Evolutionary conservation across 2,113 vertebrate species (phyloP).

Genomic region (Conger conger): DNA sequence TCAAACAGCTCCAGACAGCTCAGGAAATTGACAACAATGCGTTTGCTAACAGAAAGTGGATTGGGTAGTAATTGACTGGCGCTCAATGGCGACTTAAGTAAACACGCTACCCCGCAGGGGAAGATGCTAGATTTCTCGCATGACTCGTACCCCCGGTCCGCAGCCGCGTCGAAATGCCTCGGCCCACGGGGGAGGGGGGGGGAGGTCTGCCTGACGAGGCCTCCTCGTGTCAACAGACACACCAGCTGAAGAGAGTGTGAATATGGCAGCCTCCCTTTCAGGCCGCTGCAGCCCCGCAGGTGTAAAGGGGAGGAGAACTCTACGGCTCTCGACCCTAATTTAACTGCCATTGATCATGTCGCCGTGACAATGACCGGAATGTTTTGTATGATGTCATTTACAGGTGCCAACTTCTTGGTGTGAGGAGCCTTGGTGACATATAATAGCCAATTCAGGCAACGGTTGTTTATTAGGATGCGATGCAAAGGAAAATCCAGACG

Average conservation of each 20-base stretch:
- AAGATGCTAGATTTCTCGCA: slow-evolving; percentile 54
- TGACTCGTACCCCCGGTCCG: slow-evolving; percentile 60
- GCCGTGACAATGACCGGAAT: neutral
- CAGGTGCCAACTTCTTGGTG: neutral
- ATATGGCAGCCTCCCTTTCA: neutral
- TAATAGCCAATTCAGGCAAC: neutral
- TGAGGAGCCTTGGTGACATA: neutral
- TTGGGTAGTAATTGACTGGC: slow-evolving; percentile 58
- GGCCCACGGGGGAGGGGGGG: neutral
- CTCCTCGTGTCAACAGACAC: neutral
- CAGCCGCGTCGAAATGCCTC: slow-evolving; percentile 45
- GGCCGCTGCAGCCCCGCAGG: neutral
- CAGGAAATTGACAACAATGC: slow-evolving; percentile 42
- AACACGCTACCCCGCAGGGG: slow-evolving; percentile 46
- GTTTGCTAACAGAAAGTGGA: slow-evolving; percentile 62
- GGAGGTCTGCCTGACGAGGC: slow-evolving; percentile 17
- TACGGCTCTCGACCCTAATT: neutral
- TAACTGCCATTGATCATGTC: neutral
- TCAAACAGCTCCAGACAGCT: slow-evolving; percentile 39
- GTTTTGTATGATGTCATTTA: neutral
- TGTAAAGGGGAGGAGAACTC: slow-evolving; percentile 7
- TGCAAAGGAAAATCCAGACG: neutral
- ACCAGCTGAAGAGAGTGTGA: neutral
- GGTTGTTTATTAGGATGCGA: neutral
- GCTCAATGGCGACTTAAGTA: slow-evolving; percentile 46